A percentile compares a stretch with the other conserved stretches of the same genome.
Conservation (phyloP, 2,797 vertebrate genomes). For the Argentina silus region DNA sequence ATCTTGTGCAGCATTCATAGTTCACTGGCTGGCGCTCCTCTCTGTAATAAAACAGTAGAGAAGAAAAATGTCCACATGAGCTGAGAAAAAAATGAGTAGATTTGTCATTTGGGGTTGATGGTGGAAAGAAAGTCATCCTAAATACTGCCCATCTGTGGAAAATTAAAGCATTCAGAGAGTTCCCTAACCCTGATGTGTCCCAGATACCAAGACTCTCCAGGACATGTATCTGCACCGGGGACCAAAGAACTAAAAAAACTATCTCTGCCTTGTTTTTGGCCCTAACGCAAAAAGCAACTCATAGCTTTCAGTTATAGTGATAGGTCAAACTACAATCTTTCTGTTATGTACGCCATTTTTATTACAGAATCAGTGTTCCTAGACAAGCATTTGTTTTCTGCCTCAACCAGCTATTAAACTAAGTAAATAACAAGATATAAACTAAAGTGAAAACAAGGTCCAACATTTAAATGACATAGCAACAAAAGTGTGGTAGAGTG, state of each 20-base stretch:
- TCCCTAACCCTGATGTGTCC: conserved; percentile 46
- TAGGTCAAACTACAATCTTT: no score
- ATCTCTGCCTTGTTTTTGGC: not conserved
- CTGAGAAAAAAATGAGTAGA: not conserved
- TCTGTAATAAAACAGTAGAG: conserved; percentile 64
- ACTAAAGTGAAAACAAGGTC: not conserved
- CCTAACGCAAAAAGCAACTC: no score
- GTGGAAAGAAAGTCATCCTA: conserved; percentile 33
- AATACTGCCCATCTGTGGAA: conserved; percentile 40
- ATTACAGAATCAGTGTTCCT: no score
- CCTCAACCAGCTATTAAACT: no score
- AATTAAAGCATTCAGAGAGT: conserved; percentile 40
- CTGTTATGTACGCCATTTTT: no score
- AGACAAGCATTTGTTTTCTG: no score
- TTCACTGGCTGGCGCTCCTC: conserved; percentile 93
- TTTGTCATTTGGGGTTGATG: conserved; percentile 10
- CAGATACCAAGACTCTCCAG: conserved; percentile 48
- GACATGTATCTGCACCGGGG: conserved; percentile 34
- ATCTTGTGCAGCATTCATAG: conserved; percentile 99
- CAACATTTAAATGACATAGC: not conserved
- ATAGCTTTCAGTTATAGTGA: no score
- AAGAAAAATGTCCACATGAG: conserved; percentile 46
- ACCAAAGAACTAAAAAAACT: conserved; percentile 43
- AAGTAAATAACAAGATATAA: no score
- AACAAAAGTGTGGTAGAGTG: not conserved